These are phyloP conservation scores for Hydractinia symbiolongicarpus DNA, from an alignment of 30 jellyfish, hydroid and myxozoan genomes.

Conservation along the genomic window DNA sequence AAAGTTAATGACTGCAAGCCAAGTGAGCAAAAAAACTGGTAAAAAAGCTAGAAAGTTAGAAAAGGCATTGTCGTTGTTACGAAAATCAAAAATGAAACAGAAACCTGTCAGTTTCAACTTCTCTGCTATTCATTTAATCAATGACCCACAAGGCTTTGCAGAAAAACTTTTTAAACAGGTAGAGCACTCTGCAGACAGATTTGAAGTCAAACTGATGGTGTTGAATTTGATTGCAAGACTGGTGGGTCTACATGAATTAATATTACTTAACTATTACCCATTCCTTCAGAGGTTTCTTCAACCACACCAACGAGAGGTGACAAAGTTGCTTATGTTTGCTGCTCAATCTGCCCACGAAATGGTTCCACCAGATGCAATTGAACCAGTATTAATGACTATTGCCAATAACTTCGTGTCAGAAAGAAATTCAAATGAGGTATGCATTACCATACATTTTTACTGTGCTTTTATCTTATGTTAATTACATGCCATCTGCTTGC, in stretches of 20 bases:
- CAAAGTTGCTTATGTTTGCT: constrained; percentile 75
- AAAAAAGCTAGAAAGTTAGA: constrained; percentile 72
- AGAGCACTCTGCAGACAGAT: constrained; percentile 69
- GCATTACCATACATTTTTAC: too few relatives aligned
- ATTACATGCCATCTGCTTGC: neutral
- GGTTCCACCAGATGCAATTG: constrained; percentile 92
- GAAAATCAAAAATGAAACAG: constrained; percentile 72
- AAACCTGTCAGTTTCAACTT: constrained; percentile 82
- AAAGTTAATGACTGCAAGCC: constrained; percentile 57
- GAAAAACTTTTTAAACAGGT: constrained; percentile 69
- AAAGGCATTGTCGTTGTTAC: constrained; percentile 68
- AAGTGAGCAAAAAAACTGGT: constrained; percentile 70
- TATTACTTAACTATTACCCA: constrained; percentile 72
- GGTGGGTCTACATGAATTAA: constrained; percentile 86
- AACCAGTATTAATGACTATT: constrained; percentile 69
- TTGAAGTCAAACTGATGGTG: constrained; percentile 76
- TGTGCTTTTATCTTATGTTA: too few relatives aligned
- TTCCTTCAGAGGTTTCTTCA: constrained; percentile 72
- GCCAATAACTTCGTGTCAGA: constrained; percentile 91
- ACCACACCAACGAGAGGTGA: constrained; percentile 98
- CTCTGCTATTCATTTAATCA: constrained; percentile 88
- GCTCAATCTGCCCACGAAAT: constrained; percentile 87
- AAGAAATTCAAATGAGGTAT: constrained; percentile 73
- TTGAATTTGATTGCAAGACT: constrained; percentile 80
- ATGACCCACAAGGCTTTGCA: constrained; percentile 97